A percentile compares a stretch with the other conserved stretches of the same genome.
Conservation (phyloP, 2,113 vertebrate genomes). For the Athene noctua region DNA sequence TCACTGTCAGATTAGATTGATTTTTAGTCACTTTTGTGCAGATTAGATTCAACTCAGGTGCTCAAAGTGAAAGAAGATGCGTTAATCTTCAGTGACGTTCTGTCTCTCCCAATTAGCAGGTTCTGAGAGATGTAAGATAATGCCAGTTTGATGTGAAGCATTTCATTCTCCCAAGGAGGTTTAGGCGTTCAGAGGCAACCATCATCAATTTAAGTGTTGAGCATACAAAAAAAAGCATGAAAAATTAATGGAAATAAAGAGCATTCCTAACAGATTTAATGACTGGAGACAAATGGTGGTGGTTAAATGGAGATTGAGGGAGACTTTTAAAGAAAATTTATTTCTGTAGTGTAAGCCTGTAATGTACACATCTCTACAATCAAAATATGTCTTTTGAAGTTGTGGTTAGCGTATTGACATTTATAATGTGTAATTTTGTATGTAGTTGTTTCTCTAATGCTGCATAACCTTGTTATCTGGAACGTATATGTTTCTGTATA, state of each 20-base stretch:
- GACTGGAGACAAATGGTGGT: background rate
- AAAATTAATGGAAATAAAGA: background rate
- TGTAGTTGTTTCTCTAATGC: background rate
- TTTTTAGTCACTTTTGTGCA: constrained; percentile 46
- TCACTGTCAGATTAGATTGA: constrained; percentile 61
- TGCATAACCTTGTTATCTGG: background rate
- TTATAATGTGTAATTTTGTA: background rate
- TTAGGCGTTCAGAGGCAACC: background rate
- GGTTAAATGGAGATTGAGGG: background rate
- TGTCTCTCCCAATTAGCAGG: constrained; percentile 51
- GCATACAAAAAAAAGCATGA: background rate
- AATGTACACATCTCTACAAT: background rate
- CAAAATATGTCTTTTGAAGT: background rate
- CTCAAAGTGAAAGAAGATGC: constrained; percentile 33
- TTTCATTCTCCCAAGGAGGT: background rate
- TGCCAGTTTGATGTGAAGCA: background rate
- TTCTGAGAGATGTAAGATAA: constrained; percentile 1
- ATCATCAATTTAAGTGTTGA: background rate
- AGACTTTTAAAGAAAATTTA: background rate
- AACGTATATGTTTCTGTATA: background rate
- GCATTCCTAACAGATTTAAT: background rate
- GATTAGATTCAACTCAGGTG: constrained; percentile 61
- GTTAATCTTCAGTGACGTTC: constrained; percentile 47
- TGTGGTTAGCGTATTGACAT: background rate
- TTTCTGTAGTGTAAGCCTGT: background rate